phyloP scores from a whole-genome alignment of 2,888 invertebrate genomes.

The Hirtodrosophila duncani region DNA sequence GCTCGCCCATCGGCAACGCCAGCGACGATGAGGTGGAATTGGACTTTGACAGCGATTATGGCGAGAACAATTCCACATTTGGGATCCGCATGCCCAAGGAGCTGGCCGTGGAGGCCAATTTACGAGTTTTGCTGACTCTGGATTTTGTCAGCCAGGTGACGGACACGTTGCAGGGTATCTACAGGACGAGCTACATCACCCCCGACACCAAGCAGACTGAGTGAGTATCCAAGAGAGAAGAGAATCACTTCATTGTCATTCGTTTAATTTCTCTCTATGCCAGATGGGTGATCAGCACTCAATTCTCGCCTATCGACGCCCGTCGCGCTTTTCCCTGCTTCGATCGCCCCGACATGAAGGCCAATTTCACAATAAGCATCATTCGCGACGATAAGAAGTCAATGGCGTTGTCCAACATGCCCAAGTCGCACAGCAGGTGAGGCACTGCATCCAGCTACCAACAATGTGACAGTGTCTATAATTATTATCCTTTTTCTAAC shows the following conservation, averaged over 20 bases:
- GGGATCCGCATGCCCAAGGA: slow-evolving; percentile 64
- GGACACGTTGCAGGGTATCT: slow-evolving; percentile 80
- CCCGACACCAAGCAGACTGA: slow-evolving; percentile 73
- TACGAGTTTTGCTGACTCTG: slow-evolving; percentile 79
- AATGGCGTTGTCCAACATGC: slow-evolving; percentile 83
- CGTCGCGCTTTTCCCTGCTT: slow-evolving; percentile 92
- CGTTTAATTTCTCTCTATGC: neutral
- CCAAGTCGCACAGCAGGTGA: slow-evolving; percentile 74
- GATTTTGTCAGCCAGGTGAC: slow-evolving; percentile 80
- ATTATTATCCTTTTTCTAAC: no score
- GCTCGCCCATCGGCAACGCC: slow-evolving; percentile 39
- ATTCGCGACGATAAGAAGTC: slow-evolving; percentile 79
- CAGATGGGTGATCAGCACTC: slow-evolving; percentile 88
- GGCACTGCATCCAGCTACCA: slow-evolving; percentile 7
- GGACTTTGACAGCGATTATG: slow-evolving; percentile 75
- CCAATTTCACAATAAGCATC: slow-evolving; percentile 85
- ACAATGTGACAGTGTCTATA: neutral
- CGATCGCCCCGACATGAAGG: slow-evolving; percentile 90
- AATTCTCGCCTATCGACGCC: slow-evolving; percentile 89
- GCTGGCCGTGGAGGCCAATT: slow-evolving; percentile 44
- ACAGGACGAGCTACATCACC: slow-evolving; percentile 79
- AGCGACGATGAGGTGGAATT: slow-evolving; percentile 65
- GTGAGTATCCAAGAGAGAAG: slow-evolving; percentile 69
- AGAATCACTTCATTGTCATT: neutral
- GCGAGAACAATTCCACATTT: slow-evolving; percentile 74